Evolutionary conservation across 2,797 vertebrate species (phyloP).

Genomic region (Melanotaenia trifasciata): DNA sequence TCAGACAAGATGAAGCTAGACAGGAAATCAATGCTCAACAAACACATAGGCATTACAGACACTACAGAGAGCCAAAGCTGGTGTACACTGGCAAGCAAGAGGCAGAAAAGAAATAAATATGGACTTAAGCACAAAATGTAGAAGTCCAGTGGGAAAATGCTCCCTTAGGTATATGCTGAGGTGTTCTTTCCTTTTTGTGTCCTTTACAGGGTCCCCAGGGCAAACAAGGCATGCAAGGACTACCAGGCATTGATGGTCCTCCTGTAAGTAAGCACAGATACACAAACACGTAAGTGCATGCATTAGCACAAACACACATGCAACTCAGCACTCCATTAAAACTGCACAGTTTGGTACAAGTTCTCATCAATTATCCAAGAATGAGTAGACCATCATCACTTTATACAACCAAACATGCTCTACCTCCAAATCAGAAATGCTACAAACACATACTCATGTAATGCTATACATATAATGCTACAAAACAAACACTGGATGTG

Average conservation of each 20-base stretch:
- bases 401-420: neutral
- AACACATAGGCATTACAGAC: slow-evolving; percentile 53
- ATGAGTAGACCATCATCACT: neutral
- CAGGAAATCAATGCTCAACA: slow-evolving; percentile 77
- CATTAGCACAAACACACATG: slow-evolving; percentile 2
- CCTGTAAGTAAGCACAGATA: slow-evolving; percentile 82
- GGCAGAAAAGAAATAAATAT: slow-evolving; percentile 53
- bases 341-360: neutral
- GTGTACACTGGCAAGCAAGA: slow-evolving; percentile 25
- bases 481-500: slow-evolving; percentile 1
- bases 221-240: slow-evolving; percentile 87
- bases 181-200: slow-evolving; percentile 45
- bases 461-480: neutral
- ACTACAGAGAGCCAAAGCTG: slow-evolving; percentile 18
- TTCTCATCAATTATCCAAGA: neutral
- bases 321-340: slow-evolving; percentile 3
- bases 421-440: neutral
- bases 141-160: slow-evolving; percentile 26
- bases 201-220: slow-evolving; percentile 87
- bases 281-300: slow-evolving; percentile 16
- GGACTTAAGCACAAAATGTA: slow-evolving; percentile 35
- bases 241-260: slow-evolving; percentile 90
- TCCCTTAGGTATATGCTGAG: slow-evolving; percentile 16
- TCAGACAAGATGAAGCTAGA: slow-evolving; percentile 56
- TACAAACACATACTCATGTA: neutral